These are phyloP conservation scores for Apodemus sylvaticus DNA, from an alignment of 2,113 vertebrate species.

Conservation along the genomic window DNA sequence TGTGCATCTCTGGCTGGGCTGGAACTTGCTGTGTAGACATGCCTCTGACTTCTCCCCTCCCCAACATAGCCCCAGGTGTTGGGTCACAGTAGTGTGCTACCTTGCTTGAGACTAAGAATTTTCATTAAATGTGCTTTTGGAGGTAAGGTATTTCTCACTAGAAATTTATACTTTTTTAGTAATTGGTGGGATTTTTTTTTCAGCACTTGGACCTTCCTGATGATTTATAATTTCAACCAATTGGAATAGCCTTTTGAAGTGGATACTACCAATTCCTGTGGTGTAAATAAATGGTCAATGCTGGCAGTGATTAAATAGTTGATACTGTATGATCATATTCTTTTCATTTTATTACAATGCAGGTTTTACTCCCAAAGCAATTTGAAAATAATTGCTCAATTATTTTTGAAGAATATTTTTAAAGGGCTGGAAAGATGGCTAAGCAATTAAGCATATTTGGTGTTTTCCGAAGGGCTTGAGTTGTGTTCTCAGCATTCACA, in stretches of 20 bases:
- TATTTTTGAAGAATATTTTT: neutral
- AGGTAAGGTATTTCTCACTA: neutral
- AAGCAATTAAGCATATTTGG: neutral
- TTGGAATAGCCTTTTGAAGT: neutral
- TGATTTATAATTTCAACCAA: slow-evolving; percentile 28
- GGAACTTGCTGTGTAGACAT: neutral
- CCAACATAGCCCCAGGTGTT: neutral
- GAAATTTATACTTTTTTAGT: neutral
- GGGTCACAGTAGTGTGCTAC: neutral
- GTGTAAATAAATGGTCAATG: neutral
- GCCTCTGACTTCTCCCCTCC: neutral
- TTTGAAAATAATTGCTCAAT: slow-evolving; percentile 16
- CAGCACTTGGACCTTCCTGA: neutral
- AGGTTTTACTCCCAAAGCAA: slow-evolving; percentile 3
- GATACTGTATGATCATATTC: neutral
- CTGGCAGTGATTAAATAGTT: slow-evolving; percentile 1
- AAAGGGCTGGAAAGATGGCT: neutral
- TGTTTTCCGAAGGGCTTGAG: neutral
- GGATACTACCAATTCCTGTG: neutral
- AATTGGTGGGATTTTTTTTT: slow-evolving; percentile 43
- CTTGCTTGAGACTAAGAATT: neutral
- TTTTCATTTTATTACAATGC: slow-evolving; percentile 41
- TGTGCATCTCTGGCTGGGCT: neutral
- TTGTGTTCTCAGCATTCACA: neutral
- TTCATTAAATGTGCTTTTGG: neutral